phyloP scores from a whole-genome alignment of 1,140 invertebrate genomes.

The Bombus pascuorum region DNA sequence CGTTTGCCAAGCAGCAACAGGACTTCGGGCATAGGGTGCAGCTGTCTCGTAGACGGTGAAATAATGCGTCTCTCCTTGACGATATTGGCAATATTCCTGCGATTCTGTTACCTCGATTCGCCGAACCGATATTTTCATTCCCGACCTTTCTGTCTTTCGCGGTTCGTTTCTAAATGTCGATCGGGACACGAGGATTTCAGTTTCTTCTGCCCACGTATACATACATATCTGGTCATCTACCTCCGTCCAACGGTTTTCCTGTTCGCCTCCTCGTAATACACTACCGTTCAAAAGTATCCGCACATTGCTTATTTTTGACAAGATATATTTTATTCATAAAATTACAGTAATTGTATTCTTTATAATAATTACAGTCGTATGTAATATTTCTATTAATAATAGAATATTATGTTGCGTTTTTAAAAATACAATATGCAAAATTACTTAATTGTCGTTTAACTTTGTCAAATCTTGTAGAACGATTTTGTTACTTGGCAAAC shows the following conservation, averaged over 20 bases:
- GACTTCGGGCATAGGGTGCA: slow-evolving; percentile 69
- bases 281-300: neutral
- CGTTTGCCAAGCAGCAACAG: slow-evolving; percentile 73
- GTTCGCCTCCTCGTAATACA: neutral
- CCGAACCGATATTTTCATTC: slow-evolving; percentile 22
- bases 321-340: neutral
- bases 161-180: slow-evolving; percentile 10
- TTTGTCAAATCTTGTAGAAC: no score
- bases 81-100: slow-evolving; percentile 46
- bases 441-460: no score
- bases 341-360: neutral
- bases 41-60: slow-evolving; percentile 64
- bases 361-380: no score
- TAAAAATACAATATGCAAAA: no score
- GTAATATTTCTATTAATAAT: no score
- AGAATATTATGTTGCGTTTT: no score
- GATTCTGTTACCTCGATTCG: neutral
- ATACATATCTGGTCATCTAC: slow-evolving; percentile 16
- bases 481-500: no score
- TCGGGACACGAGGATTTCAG: neutral
- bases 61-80: slow-evolving; percentile 55
- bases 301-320: neutral
- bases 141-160: slow-evolving; percentile 5
- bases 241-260: slow-evolving; percentile 28
- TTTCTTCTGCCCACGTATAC: slow-evolving; percentile 10